Evolutionary conservation across 2,888 invertebrate species (phyloP).

Genomic region (Emmelina monodactyla): DNA sequence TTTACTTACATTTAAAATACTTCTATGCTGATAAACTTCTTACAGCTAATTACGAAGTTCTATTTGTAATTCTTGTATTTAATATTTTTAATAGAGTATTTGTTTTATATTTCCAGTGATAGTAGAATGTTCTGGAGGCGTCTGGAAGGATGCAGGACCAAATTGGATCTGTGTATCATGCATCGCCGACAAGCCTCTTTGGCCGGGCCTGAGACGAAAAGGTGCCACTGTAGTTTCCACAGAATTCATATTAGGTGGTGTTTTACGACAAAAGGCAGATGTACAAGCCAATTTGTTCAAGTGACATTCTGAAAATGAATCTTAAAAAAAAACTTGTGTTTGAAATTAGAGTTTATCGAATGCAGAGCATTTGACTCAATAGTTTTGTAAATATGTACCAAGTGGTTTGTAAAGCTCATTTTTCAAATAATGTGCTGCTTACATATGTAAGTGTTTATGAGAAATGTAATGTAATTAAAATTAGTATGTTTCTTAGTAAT

Average conservation of each 20-base stretch:
- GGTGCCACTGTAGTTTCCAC: constrained; percentile 38
- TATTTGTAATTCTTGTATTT: too few relatives aligned
- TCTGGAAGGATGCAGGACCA: constrained; percentile 31
- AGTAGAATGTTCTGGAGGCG: constrained; percentile 50
- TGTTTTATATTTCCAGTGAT: constrained; percentile 34
- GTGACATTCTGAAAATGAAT: background rate
- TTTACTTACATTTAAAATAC: too few relatives aligned
- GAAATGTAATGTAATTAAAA: too few relatives aligned
- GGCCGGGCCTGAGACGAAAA: constrained; percentile 26
- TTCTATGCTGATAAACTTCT: too few relatives aligned
- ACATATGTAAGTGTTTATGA: too few relatives aligned
- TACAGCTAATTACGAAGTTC: too few relatives aligned
- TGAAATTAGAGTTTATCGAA: background rate
- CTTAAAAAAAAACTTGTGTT: background rate
- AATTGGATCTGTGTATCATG: constrained; percentile 39
- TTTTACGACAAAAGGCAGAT: constrained; percentile 33
- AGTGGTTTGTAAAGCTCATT: too few relatives aligned
- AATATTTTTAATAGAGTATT: too few relatives aligned
- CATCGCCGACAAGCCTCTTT: constrained; percentile 26
- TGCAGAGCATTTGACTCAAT: too few relatives aligned
- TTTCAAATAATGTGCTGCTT: too few relatives aligned
- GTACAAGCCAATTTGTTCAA: background rate
- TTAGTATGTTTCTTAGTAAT: too few relatives aligned
- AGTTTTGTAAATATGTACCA: too few relatives aligned
- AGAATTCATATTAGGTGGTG: constrained; percentile 43